A percentile compares a stretch with the other conserved stretches of the same genome.
These are phyloP conservation scores for Pegea sp. DNA, from an alignment of 23 tunicate species.

Conservation along the genomic window DNA sequence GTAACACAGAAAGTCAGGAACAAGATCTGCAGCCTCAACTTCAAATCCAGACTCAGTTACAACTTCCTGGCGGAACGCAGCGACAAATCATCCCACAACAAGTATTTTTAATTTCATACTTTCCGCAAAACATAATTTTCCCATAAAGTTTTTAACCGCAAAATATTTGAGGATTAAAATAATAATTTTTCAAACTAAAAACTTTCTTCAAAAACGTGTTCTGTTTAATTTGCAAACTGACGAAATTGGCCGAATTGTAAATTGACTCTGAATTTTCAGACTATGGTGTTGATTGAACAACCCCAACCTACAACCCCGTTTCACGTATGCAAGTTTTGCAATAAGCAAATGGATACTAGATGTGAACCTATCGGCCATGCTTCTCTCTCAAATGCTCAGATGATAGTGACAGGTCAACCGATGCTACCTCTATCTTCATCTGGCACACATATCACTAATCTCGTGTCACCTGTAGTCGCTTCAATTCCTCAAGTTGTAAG, in stretches of 20 bases:
- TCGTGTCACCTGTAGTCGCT: slow-evolving; percentile 47
- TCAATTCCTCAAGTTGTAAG: slow-evolving; percentile 66
- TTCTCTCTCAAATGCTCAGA: slow-evolving; percentile 10
- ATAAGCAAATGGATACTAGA: slow-evolving; percentile 62
- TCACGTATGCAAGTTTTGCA: slow-evolving; percentile 88
- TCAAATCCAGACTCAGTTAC: slow-evolving; percentile 20
- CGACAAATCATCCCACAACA: slow-evolving; percentile 35
- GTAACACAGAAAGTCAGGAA: slow-evolving; percentile 4
- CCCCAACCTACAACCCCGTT: slow-evolving; percentile 36
- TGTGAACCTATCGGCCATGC: slow-evolving; percentile 44
- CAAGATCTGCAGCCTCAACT: slow-evolving; percentile 13
- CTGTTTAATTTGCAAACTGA: no score
- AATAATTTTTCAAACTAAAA: neutral
- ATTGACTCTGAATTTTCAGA: no score
- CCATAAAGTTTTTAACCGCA: no score
- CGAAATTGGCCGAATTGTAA: no score
- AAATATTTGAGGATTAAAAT: neutral
- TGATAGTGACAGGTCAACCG: slow-evolving; percentile 28
- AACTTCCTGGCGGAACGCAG: slow-evolving; percentile 7
- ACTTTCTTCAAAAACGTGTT: neutral
- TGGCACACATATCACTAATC: slow-evolving; percentile 12
- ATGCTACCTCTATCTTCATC: slow-evolving; percentile 13
- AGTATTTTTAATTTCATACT: slow-evolving; percentile 12
- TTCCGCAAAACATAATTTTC: no score
- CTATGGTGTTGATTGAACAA: slow-evolving; percentile 46